phyloP scores from a whole-genome alignment of 2,888 invertebrate genomes.

The Leptinotarsa peninsularis region DNA sequence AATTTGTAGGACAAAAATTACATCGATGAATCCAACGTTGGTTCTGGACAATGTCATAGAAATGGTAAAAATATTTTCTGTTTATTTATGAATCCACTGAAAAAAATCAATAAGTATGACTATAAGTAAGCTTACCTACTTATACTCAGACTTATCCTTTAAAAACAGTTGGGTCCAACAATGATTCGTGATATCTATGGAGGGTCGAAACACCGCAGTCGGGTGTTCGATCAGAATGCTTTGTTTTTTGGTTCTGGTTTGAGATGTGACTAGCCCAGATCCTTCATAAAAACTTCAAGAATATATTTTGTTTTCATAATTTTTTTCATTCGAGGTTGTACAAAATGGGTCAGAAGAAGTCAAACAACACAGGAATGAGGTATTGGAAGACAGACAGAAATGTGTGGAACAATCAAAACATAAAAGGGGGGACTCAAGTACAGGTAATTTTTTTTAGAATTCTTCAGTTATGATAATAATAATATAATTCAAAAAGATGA shows the following conservation, averaged over 20 bases:
- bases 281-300: too few relatives aligned
- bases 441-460: neutral
- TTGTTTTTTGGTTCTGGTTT: too few relatives aligned
- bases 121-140: too few relatives aligned
- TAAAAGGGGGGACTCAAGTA: neutral
- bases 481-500: too few relatives aligned
- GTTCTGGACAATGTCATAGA: conserved; percentile 81
- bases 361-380: conserved; percentile 69
- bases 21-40: conserved; percentile 71
- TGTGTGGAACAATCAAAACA: conserved; percentile 4
- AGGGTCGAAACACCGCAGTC: too few relatives aligned
- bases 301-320: conserved; percentile 61
- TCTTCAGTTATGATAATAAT: too few relatives aligned
- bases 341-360: conserved; percentile 73
- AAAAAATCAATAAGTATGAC: neutral
- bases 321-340: conserved; percentile 67
- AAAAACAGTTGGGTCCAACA: too few relatives aligned
- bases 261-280: too few relatives aligned
- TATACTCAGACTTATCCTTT: too few relatives aligned
- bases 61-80: conserved; percentile 71
- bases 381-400: conserved; percentile 61
- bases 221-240: too few relatives aligned
- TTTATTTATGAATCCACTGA: neutral
- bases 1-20: conserved; percentile 71
- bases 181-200: too few relatives aligned